Percentiles rank a stretch among this genome's conserved stretches.
Evolutionary conservation across 2,888 invertebrate genomes (phyloP).

Genomic region (Machimus atricapillus): DNA sequence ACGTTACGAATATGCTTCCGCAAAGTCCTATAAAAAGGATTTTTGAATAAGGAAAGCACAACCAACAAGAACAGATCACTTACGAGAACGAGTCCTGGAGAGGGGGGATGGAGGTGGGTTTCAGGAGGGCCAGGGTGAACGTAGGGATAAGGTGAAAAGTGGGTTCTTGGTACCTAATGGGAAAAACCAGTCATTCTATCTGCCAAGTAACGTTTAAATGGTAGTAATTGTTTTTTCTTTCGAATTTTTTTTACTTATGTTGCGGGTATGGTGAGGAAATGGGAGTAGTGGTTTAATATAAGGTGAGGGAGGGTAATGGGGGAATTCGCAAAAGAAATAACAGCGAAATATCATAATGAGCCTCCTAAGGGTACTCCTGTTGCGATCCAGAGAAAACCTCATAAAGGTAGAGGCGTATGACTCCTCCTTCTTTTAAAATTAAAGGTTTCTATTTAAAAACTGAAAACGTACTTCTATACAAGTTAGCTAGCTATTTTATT

Average conservation of each 20-base stretch:
- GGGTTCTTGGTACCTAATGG: background rate
- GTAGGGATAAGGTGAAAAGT: background rate
- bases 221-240: background rate
- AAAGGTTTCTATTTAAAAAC: too few species aligned
- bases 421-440: background rate
- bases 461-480: too few species aligned
- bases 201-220: background rate
- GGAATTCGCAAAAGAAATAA: background rate
- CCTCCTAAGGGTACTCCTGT: background rate
- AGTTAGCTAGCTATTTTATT: too few species aligned
- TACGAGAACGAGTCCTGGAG: too few species aligned
- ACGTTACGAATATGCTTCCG: background rate
- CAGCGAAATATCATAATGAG: background rate
- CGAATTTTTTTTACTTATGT: too few species aligned
- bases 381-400: background rate
- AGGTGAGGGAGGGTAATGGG: too few species aligned
- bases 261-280: too few species aligned
- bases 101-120: too few species aligned
- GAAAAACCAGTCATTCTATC: background rate
- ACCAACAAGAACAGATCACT: too few species aligned
- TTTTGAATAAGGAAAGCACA: background rate
- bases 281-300: too few species aligned
- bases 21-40: background rate
- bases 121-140: background rate
- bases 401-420: background rate